A percentile compares a stretch with the other conserved stretches of the same genome.
These are phyloP conservation scores for Melieria picta DNA, from an alignment of 2,888 invertebrate genomes.

Conservation along the genomic window DNA sequence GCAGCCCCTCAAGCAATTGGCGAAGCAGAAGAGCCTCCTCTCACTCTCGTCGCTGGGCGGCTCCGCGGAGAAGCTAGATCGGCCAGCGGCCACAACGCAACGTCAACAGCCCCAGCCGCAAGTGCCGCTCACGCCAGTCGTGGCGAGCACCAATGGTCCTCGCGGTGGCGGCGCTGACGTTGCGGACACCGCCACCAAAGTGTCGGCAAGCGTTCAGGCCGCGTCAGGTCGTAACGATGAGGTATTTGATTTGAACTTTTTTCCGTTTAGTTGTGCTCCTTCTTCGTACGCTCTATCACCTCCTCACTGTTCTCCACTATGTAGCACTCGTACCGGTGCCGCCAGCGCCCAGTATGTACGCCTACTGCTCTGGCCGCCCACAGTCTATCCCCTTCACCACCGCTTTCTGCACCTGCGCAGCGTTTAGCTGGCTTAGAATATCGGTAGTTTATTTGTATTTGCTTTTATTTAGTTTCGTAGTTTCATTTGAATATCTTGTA, in stretches of 20 bases:
- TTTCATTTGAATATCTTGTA: no score
- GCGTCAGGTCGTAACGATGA: slow-evolving; percentile 52
- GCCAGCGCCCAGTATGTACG: no score
- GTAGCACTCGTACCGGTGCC: no score
- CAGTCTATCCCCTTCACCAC: no score
- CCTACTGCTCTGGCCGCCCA: no score
- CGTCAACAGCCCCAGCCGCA: slow-evolving; percentile 40
- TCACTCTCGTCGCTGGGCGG: slow-evolving; percentile 49
- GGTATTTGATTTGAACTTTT: slow-evolving; percentile 46
- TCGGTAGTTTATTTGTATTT: no score
- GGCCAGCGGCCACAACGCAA: slow-evolving; percentile 14
- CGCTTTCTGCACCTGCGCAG: no score
- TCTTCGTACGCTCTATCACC: not conserved
- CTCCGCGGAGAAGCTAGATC: slow-evolving; percentile 49
- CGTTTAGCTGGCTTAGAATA: no score
- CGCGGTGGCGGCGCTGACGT: not conserved
- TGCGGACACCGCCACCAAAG: slow-evolving; percentile 3
- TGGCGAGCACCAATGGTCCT: not conserved
- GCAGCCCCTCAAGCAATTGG: slow-evolving; percentile 48
- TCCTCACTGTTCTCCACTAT: no score
- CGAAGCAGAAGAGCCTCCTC: slow-evolving; percentile 52
- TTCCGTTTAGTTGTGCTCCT: not conserved
- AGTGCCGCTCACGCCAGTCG: slow-evolving; percentile 27
- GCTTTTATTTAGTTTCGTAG: no score
- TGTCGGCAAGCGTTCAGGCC: not conserved